A percentile compares a stretch with the other conserved stretches of the same genome.
phyloP scores from a whole-genome alignment of 1,140 invertebrate species.

The Musca vetustissima region DNA sequence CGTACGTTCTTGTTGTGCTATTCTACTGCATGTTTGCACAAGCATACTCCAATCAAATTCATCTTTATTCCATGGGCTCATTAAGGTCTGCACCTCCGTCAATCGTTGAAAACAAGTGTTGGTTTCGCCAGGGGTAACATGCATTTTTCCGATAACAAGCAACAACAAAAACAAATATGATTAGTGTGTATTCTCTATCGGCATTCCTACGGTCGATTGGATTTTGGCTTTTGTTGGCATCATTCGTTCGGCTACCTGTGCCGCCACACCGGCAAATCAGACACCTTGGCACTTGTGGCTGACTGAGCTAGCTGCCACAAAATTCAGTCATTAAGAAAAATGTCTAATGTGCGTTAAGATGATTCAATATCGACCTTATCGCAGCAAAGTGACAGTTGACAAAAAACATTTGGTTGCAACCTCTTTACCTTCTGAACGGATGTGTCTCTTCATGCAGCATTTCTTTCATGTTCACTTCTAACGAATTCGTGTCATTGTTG shows the following conservation, averaged over 20 bases:
- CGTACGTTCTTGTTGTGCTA: too few relatives aligned
- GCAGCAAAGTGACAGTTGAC: constrained; percentile 9
- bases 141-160: constrained; percentile 2
- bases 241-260: constrained; percentile 6
- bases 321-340: constrained; percentile 48
- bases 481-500: not conserved
- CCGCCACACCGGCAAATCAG: not conserved
- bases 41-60: too few relatives aligned
- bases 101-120: constrained; percentile 8
- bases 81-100: constrained; percentile 12
- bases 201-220: too few relatives aligned
- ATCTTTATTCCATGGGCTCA: constrained; percentile 4
- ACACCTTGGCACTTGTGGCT: constrained; percentile 12
- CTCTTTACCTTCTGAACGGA: not conserved
- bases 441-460: not conserved
- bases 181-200: not conserved
- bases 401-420: constrained; percentile 13
- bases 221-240: not conserved
- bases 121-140: constrained; percentile 6
- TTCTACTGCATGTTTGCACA: too few relatives aligned
- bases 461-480: not conserved
- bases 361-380: constrained; percentile 23
- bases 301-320: constrained; percentile 22
- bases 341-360: constrained; percentile 44
- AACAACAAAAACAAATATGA: constrained; percentile 6